phyloP scores from a whole-genome alignment of 2,888 invertebrate genomes.

The Formica aserva region DNA sequence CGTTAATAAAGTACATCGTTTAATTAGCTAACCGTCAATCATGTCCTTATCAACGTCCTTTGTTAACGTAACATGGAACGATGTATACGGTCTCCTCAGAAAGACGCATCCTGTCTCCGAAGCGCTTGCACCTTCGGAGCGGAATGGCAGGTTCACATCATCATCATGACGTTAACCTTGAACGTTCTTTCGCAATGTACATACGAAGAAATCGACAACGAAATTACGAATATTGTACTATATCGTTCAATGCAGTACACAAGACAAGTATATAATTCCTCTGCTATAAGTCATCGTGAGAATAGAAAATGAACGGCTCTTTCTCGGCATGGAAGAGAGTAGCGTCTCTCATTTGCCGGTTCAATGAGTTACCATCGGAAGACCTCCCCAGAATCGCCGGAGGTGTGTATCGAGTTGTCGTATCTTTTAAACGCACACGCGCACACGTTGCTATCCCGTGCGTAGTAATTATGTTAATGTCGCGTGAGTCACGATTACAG shows the following conservation, averaged over 20 bases:
- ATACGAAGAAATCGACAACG: conserved; percentile 11
- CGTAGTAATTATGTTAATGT: conserved; percentile 69
- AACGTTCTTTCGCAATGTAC: conserved; percentile 16
- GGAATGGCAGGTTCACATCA: conserved; percentile 68
- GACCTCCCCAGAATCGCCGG: conserved; percentile 50
- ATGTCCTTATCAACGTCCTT: conserved; percentile 81
- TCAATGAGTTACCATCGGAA: conserved; percentile 50
- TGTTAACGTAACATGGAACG: conserved; percentile 69
- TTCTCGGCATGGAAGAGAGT: conserved; percentile 10
- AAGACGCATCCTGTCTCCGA: conserved; percentile 80
- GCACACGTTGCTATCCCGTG: conserved; percentile 39
- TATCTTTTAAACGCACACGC: conserved; percentile 57
- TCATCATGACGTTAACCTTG: conserved; percentile 63
- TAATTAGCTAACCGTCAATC: conserved; percentile 82
- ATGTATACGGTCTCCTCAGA: conserved; percentile 69
- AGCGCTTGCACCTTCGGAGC: conserved; percentile 67
- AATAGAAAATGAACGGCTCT: conserved; percentile 44
- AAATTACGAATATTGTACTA: background rate
- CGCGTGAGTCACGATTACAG: conserved; percentile 53
- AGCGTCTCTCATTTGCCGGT: conserved; percentile 51
- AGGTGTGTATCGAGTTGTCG: conserved; percentile 53
- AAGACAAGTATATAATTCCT: conserved; percentile 26
- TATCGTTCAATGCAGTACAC: background rate
- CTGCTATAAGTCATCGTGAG: conserved; percentile 43
- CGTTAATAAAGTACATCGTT: conserved; percentile 72